phyloP scores from a whole-genome alignment of 1,140 invertebrate species.

The Drosophila paulistorum region DNA sequence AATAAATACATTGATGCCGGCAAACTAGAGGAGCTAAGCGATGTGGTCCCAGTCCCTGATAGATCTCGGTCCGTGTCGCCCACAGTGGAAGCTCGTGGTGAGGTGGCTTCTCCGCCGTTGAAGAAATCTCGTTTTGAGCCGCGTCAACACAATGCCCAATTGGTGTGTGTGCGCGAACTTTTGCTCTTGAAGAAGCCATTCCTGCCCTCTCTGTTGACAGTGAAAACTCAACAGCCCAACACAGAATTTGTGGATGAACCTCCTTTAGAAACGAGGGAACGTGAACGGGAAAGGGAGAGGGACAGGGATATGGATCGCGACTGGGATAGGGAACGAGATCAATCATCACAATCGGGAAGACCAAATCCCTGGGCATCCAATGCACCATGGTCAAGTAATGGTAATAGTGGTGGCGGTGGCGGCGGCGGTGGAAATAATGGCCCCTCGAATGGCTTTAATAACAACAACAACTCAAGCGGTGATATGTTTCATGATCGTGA shows the following conservation, averaged over 20 bases:
- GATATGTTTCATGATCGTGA: conserved; percentile 62
- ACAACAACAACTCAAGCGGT: conserved; percentile 56
- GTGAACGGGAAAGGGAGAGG: conserved; percentile 32
- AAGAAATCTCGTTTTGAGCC: conserved; percentile 76
- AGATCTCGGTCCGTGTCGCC: conserved; percentile 83
- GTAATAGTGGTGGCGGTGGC: conserved; percentile 36
- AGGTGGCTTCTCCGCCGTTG: conserved; percentile 58
- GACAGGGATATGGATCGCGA: conserved; percentile 23
- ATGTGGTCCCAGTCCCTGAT: conserved; percentile 86
- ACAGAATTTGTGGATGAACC: conserved; percentile 66
- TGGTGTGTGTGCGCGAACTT: conserved; percentile 73
- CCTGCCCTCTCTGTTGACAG: conserved; percentile 60
- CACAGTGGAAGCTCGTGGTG: conserved; percentile 63
- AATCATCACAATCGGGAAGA: conserved; percentile 23
- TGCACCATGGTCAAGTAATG: conserved; percentile 59
- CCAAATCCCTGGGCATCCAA: conserved; percentile 75
- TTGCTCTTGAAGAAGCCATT: conserved; percentile 73
- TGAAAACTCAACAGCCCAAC: conserved; percentile 68
- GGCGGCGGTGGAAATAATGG: conserved; percentile 24
- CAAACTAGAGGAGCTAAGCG: conserved; percentile 90
- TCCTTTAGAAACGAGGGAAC: conserved; percentile 54
- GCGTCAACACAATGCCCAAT: conserved; percentile 74
- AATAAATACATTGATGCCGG: conserved; percentile 90
- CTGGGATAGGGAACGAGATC: conserved; percentile 41
- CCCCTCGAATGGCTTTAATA: conserved; percentile 48